Evolutionary conservation across 2,797 vertebrate species (phyloP).

Genomic region (Coracias cyanogaster): DNA sequence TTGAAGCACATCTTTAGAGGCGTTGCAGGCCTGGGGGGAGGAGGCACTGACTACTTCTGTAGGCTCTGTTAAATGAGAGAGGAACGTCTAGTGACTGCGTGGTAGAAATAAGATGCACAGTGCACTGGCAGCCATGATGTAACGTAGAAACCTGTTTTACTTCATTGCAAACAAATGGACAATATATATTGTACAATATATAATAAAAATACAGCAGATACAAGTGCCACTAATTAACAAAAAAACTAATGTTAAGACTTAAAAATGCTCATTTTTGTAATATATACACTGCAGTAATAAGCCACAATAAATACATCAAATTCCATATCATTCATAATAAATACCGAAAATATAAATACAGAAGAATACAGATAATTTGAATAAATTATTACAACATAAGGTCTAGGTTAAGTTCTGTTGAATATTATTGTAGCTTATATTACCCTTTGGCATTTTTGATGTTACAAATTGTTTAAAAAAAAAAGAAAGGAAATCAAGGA

Average conservation of each 20-base stretch:
- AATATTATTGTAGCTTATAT: constrained; percentile 82
- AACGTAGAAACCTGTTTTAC: constrained; percentile 84
- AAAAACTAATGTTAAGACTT: constrained; percentile 85
- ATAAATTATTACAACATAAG: constrained; percentile 84
- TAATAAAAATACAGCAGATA: constrained; percentile 86
- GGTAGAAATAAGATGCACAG: constrained; percentile 32
- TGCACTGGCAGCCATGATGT: constrained; percentile 47
- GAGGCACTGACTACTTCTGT: neutral
- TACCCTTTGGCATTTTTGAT: constrained; percentile 84
- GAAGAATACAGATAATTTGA: constrained; percentile 83
- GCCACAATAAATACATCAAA: constrained; percentile 99
- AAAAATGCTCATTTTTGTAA: constrained; percentile 88
- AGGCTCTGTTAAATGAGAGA: neutral
- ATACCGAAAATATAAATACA: constrained; percentile 92
- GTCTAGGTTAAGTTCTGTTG: constrained; percentile 78
- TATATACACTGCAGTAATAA: constrained; percentile 90
- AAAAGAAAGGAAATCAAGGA: constrained; percentile 69
- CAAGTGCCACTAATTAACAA: constrained; percentile 89
- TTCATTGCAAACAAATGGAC: constrained; percentile 85
- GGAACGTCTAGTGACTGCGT: neutral
- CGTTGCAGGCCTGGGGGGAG: neutral
- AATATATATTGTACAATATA: constrained; percentile 88
- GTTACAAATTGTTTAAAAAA: constrained; percentile 67
- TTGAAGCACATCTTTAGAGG: neutral
- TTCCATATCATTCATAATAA: constrained; percentile 95